Base-by-base conservation (phyloP, 2,888 invertebrate genomes). In the Drosophila longiperda region DNA sequence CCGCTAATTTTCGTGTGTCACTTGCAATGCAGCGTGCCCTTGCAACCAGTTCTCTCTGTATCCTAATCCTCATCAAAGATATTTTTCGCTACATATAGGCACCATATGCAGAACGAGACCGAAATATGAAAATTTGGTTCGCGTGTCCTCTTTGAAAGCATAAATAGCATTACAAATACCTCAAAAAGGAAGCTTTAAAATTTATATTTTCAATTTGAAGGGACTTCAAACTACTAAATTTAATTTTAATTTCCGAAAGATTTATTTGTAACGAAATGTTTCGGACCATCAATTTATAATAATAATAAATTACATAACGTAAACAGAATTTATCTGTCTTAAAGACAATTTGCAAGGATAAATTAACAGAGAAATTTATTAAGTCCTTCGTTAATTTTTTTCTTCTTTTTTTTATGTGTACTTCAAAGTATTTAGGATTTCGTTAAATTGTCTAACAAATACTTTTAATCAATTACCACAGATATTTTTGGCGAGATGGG, bases 1-100 rank as follows among this genome's bases (percentile, higher is more conserved):
- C 49, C 64, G 78, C 78, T 78, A 76, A 76, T 76, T 77, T 78
- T 66, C 66, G 53, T 61, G 23, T 57, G 63, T 42, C 66, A 45
- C 71, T 66, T 33, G 52, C 52, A 72, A 63, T 63, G 58, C 71
- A 60, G 60, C 64, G 60, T 61, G 57, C 59, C 59, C 59, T 26
- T 36, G 40, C 38, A 60, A 36, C 55, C 32, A 36, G 12, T n/a
- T 55, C 7, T 33, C 45, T 6, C 12, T n/a, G n/a, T 49, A 5
- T 29, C 12, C n/a, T 15, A 2, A 20, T 45, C 45, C 45, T 15
- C 7, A 7, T 15, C 45, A 45, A 45, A 26, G 12, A 11, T 9
- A 20, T 52, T 15, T 9, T 40, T 32, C 58, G 36, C 33, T 40
- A 15, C 45, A 32, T 26, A 17, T 26, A 26, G 49, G 26, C 11